Base-by-base conservation (phyloP, 1,140 invertebrate genomes). In the Trialeurodes vaporariorum region DNA sequence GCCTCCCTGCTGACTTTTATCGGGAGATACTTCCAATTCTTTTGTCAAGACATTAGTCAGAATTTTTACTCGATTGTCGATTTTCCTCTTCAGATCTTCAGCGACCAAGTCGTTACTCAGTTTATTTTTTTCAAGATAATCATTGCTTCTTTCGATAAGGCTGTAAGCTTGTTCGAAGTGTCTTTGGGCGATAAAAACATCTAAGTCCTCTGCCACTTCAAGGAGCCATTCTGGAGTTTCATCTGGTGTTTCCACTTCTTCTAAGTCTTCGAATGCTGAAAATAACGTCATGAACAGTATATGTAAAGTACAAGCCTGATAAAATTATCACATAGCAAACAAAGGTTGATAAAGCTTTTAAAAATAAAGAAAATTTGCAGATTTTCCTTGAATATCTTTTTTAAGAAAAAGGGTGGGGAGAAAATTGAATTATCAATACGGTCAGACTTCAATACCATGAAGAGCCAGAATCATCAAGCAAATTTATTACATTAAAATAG, bases 131-230 rank as follows among this genome's bases (percentile, higher is more conserved):
- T 70, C 66, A 27, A 75, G 63, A 67, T 83, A 89, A 2, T 83
- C 78, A 71, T 83, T 83, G 0, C 86, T 87, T 79, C 86, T 89
- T 71, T 92, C 86, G 64, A 98, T 86, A 11, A 97, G 80, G 68
- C 86, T 84, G 68, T 96, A 91, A 22, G 96, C 94, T 75, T 95
- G 91, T 78, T 98, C 94, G 78, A 98, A 98, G 76, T 98, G 93
- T 72, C 96, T 84, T 78, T 98, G 94, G n/a, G 96, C 96, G 71
- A 98, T 94, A 69, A 89, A 87, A 22, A 98, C 95, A 81, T 99
- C 96, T 25, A 99, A 81, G 78, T 98, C 95, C 77, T 98, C 96
- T 23, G 92, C 87, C 0, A 95, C 84, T 79, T 98, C 95, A 66
- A 87, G 75, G 27, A 98, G 77, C 96, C 96, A 98, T 71, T 96